A percentile compares a stretch with the other conserved stretches of the same genome.
Conservation (phyloP, 2,888 invertebrate genomes). For the Crossocerus cetratus region DNA sequence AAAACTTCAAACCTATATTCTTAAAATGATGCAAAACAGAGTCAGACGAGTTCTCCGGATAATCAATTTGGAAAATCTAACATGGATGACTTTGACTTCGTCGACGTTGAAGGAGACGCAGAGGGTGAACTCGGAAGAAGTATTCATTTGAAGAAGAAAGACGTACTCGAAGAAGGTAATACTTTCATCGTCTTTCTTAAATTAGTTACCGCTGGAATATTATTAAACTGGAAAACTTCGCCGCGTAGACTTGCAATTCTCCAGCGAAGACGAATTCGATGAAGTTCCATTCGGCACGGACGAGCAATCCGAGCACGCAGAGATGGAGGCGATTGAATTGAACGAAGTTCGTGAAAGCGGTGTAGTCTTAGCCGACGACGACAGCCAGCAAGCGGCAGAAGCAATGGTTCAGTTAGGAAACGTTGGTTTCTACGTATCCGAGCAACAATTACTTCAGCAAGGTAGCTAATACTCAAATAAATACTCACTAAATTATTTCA, state of each 20-base stretch:
- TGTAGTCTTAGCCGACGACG: conserved; percentile 78
- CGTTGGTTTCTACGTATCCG: conserved; percentile 81
- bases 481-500: background rate
- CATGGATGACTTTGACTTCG: conserved; percentile 81
- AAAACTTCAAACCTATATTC: too few relatives aligned
- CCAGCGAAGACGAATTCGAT: conserved; percentile 84
- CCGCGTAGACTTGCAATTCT: conserved; percentile 82
- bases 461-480: conserved; percentile 52
- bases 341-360: conserved; percentile 68
- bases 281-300: conserved; percentile 80
- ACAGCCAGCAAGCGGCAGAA: conserved; percentile 85
- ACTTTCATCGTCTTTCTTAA: too few relatives aligned
- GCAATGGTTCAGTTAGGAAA: conserved; percentile 87
- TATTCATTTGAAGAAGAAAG: conserved; percentile 80
- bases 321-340: conserved; percentile 68
- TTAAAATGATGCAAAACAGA: conserved; percentile 66
- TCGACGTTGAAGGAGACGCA: conserved; percentile 82
- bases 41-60: conserved; percentile 82
- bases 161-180: conserved; percentile 86
- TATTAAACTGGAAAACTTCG: too few relatives aligned
- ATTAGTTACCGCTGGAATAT: too few relatives aligned
- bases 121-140: conserved; percentile 72
- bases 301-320: conserved; percentile 75
- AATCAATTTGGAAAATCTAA: conserved; percentile 76
- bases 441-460: conserved; percentile 73